These are phyloP conservation scores for Pangasius krempfi DNA, from an alignment of 2,797 vertebrate genomes.

Conservation along the genomic window DNA sequence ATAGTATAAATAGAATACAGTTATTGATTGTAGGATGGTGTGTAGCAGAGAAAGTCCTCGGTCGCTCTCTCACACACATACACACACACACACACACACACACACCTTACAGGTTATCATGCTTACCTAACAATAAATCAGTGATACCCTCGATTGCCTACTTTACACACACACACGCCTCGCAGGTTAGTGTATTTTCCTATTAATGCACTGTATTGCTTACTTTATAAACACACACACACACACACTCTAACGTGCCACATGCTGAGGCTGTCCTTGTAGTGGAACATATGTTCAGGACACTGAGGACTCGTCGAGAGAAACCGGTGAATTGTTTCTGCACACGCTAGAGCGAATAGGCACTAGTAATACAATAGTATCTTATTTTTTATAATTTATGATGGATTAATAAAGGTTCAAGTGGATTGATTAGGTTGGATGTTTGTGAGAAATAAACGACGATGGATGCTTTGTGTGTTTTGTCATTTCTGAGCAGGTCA, in stretches of 20 bases:
- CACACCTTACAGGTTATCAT: constrained; percentile 27
- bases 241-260: constrained; percentile 18
- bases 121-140: constrained; percentile 30
- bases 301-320: constrained; percentile 28
- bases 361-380: constrained; percentile 59
- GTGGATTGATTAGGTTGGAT: constrained; percentile 54
- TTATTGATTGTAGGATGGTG: constrained; percentile 35
- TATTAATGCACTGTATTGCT: constrained; percentile 16
- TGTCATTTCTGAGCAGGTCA: background rate
- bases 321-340: constrained; percentile 44
- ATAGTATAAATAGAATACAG: constrained; percentile 33
- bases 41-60: constrained; percentile 34
- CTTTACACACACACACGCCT: constrained; percentile 26
- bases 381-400: constrained; percentile 64
- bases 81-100: constrained; percentile 30
- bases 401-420: constrained; percentile 49
- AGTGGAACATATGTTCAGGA: constrained; percentile 45
- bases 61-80: background rate
- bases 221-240: constrained; percentile 29
- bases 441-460: constrained; percentile 60
- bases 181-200: constrained; percentile 15
- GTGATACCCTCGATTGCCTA: background rate
- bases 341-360: constrained; percentile 48
- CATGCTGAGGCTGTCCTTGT: constrained; percentile 32
- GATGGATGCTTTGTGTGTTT: constrained; percentile 50